A percentile compares a stretch with the other conserved stretches of the same genome.
These are phyloP conservation scores for Condylura cristata DNA, from an alignment of 2,113 vertebrate genomes.

Conservation along the genomic window DNA sequence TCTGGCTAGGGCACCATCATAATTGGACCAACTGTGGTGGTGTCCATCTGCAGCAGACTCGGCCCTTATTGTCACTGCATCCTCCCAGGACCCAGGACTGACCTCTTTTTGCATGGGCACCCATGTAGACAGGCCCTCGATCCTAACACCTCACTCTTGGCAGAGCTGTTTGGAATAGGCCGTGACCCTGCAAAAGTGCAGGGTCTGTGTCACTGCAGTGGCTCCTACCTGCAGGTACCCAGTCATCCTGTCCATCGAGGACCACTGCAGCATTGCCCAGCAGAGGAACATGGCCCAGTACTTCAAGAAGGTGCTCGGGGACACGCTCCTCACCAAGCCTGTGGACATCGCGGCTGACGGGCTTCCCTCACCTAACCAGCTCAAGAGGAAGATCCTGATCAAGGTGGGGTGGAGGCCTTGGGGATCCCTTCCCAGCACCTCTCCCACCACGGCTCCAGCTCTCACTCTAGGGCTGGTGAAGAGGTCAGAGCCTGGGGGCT, in stretches of 20 bases:
- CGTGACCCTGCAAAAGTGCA: rapidly evolving
- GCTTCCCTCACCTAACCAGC: constrained; percentile 96
- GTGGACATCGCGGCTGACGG: constrained; percentile 96
- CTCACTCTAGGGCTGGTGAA: not conserved
- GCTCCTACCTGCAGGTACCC: constrained; percentile 88
- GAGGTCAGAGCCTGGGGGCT: not conserved
- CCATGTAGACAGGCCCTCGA: not conserved
- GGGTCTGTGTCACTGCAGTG: not conserved
- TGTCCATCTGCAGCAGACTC: not conserved
- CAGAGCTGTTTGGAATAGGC: not conserved
- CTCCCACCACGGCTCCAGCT: not conserved
- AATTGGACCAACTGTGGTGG: not conserved
- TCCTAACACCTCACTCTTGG: not conserved
- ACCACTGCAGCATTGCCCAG: constrained; percentile 99
- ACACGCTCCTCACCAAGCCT: constrained; percentile 96
- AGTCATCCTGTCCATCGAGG: constrained; percentile 97
- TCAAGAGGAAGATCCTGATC: constrained; percentile 98
- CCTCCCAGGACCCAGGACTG: not conserved
- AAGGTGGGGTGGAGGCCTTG: constrained; percentile 87
- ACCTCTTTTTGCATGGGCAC: not conserved
- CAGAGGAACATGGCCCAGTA: constrained; percentile 97
- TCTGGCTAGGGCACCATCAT: not conserved
- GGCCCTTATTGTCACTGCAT: not conserved
- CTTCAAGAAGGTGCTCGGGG: constrained; percentile 97
- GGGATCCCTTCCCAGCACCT: not conserved